phyloP scores from a whole-genome alignment of 2,113 vertebrate genomes.

The Grammatotria lemairii region DNA sequence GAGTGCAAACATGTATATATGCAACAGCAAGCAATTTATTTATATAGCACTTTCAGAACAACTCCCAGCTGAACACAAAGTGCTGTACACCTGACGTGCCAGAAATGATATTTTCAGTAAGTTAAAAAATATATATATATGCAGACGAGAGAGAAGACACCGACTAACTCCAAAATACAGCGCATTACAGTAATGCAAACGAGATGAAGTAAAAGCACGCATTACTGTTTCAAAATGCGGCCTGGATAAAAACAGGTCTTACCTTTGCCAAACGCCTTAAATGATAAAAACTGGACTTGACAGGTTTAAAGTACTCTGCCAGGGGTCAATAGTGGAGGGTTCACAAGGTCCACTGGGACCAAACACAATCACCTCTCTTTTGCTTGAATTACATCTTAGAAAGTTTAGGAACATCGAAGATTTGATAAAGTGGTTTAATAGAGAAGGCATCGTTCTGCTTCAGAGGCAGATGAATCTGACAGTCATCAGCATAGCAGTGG shows the following conservation, averaged over 20 bases:
- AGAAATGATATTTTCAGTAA: not conserved
- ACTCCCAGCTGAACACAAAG: not conserved
- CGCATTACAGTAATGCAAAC: not conserved
- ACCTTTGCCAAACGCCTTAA: not conserved
- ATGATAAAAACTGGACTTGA: not conserved
- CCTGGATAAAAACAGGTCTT: not conserved
- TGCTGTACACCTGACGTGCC: not conserved
- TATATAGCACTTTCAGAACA: not conserved
- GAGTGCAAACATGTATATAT: not conserved
- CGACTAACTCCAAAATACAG: not conserved
- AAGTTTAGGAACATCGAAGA: not conserved
- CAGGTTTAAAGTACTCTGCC: not conserved
- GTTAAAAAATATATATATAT: not conserved
- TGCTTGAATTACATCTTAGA: not conserved
- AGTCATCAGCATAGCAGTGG: not conserved
- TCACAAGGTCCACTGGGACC: not conserved
- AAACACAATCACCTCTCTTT: accelerated
- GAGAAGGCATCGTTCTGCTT: not conserved
- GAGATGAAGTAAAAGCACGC: accelerated
- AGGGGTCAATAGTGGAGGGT: not conserved
- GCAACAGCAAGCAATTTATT: not conserved
- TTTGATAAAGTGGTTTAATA: accelerated
- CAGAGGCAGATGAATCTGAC: not conserved
- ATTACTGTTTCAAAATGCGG: not conserved
- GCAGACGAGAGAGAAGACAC: not conserved